Base-by-base conservation (phyloP, 1,140 invertebrate species). In the Zaprionus tsacasi region DNA sequence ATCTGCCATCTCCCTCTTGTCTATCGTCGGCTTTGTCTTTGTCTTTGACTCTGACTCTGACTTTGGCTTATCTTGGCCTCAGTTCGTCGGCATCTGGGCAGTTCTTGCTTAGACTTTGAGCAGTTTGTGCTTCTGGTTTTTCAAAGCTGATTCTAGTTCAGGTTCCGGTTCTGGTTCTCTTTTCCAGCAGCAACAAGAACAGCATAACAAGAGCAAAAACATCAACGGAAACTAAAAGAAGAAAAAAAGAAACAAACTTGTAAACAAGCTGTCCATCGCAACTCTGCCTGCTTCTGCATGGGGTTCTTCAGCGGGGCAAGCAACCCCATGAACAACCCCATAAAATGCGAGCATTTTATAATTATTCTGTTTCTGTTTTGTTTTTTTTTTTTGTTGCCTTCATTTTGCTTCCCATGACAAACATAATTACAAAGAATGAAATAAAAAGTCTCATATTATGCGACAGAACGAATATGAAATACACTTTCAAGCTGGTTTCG, bases 351-450 rank as follows among this genome's bases (percentile, higher is more conserved):
- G 40, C 40, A n/a, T 45, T 43, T 72, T 54, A 50, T 68, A 38
- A 38, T 68, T 59, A 61, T 55, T 65, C 17, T 57, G 50, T 35
- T 70, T 56, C 38, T 60, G 38, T 10, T n/a, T n/a, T 15, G 4
- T 21, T 30, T 30, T 64, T 40, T 40, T 64, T 57, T 27, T 43
- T 59, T 67, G 56, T 57, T 38, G 30, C 30, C 5, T 64, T 11
- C 54, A 17, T 11, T 21, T 30, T 60, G 54, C 60, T 71, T 48
- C 60, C 21, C 69, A 71, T 71, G 61, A 57, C 57, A 76, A 76
- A 76, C 63, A 76, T 72, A 76, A 76, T 72, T 76, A 76, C 61
- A 58, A 68, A 11, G 8, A 45, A 52, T 15, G 4, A 65, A 65
- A 56, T 25, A 50, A 25, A 50, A 25, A 50, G n/a, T 7, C 17